These are phyloP conservation scores for Pristionchus mayeri DNA, from an alignment of 2,888 invertebrate genomes.

Conservation along the genomic window DNA sequence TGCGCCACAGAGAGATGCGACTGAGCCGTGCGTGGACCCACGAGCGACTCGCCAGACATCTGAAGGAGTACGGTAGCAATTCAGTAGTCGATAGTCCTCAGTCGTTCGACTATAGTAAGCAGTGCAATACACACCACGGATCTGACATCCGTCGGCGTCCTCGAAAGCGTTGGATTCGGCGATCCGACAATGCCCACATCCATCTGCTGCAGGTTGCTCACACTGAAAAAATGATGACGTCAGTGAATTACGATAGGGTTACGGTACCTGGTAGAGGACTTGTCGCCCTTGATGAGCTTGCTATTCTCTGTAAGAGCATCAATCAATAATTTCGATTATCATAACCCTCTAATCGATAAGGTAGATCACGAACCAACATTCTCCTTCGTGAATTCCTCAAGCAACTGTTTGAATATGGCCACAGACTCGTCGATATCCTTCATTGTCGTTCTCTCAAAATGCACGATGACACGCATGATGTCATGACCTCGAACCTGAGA, in stretches of 20 bases:
- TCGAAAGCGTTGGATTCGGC: conserved; percentile 35
- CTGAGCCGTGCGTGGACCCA: neutral
- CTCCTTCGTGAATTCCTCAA: conserved; percentile 45
- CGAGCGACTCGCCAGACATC: conserved; percentile 26
- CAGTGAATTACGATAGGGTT: neutral
- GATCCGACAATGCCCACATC: conserved; percentile 16
- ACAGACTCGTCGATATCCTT: conserved; percentile 51
- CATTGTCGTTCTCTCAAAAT: conserved; percentile 41
- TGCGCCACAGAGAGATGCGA: neutral
- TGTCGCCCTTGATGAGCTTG: neutral
- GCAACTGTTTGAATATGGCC: conserved; percentile 19
- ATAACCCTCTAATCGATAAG: neutral
- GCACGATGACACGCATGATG: conserved; percentile 50
- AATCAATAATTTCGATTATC: neutral
- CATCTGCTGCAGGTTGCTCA: conserved; percentile 16
- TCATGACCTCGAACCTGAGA: conserved; percentile 46
- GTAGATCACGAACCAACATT: conserved; percentile 10
- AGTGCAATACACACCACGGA: neutral
- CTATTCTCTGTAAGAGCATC: neutral
- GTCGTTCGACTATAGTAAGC: too few species aligned
- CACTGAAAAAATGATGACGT: neutral
- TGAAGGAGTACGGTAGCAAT: neutral
- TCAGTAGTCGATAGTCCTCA: neutral
- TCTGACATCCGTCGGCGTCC: neutral
- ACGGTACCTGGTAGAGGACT: neutral